Conservation (phyloP, 2,113 vertebrate species). For the Lepidothrix coronata region DNA sequence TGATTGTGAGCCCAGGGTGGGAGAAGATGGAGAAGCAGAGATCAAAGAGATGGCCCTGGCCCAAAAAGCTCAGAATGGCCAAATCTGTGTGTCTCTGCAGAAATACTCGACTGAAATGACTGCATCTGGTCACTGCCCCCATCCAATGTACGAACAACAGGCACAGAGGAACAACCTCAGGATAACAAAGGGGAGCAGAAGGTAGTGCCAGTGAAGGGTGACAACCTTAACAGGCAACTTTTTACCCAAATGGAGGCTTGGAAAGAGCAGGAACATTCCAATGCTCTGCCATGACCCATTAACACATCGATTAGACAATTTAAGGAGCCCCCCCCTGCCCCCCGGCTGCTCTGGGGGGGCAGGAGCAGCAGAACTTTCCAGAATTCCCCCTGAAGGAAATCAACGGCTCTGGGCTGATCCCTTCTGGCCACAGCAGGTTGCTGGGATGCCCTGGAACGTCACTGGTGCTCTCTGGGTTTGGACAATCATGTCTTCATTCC, state of each 20-base stretch:
- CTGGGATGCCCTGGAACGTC: neutral
- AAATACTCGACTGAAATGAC: neutral
- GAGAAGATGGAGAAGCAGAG: neutral
- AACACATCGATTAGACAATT: neutral
- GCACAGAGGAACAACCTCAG: neutral
- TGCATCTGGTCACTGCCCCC: neutral
- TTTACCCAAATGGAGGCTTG: neutral
- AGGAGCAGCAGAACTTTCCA: neutral
- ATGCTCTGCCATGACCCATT: neutral
- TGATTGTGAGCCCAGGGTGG: neutral
- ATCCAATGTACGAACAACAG: neutral
- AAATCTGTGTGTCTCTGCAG: neutral
- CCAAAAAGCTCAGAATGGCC: neutral
- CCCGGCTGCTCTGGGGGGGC: no score
- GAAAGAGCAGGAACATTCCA: neutral
- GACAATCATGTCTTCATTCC: neutral
- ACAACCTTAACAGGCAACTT: neutral
- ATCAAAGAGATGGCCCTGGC: neutral
- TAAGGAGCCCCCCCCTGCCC: neutral
- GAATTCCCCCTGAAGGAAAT: no score
- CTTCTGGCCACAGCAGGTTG: neutral
- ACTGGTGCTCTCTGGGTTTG: neutral
- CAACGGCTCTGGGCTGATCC: neutral
- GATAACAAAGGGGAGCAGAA: neutral
- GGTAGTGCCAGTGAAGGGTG: neutral